These are phyloP conservation scores for Promerops cafer DNA, from an alignment of 2,113 vertebrate species.

Conservation along the genomic window DNA sequence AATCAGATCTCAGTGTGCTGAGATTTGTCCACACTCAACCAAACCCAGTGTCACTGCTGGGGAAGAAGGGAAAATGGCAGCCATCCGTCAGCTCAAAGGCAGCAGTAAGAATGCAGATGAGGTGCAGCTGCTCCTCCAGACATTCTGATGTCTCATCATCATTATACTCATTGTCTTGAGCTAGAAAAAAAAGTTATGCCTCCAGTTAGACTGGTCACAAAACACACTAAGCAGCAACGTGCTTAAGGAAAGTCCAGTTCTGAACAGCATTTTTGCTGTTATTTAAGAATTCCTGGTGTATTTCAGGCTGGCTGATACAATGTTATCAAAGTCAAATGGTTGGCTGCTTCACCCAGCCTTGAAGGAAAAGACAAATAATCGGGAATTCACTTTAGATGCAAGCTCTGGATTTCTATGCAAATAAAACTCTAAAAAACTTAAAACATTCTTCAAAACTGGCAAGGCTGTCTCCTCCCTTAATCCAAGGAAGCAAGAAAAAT, in stretches of 20 bases:
- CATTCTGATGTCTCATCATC: neutral
- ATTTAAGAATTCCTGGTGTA: neutral
- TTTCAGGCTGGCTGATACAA: neutral
- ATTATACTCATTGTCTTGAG: neutral
- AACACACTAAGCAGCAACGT: neutral
- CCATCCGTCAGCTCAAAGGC: neutral
- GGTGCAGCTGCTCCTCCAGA: neutral
- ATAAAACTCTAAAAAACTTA: neutral
- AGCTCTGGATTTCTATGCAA: neutral
- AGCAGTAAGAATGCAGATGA: neutral
- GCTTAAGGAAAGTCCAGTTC: neutral
- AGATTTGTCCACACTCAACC: neutral
- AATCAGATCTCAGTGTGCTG: neutral
- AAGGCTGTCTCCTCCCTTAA: neutral
- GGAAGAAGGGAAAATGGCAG: neutral
- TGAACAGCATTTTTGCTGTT: neutral
- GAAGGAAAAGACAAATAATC: neutral
- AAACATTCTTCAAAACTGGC: neutral
- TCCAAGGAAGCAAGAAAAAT: neutral
- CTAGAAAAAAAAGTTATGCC: neutral
- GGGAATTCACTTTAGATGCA: neutral
- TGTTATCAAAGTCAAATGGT: neutral
- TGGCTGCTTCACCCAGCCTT: neutral
- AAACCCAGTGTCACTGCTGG: neutral
- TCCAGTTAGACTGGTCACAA: neutral